phyloP scores from a whole-genome alignment of 1,140 invertebrate genomes.

The Brachionus manjavacas region DNA sequence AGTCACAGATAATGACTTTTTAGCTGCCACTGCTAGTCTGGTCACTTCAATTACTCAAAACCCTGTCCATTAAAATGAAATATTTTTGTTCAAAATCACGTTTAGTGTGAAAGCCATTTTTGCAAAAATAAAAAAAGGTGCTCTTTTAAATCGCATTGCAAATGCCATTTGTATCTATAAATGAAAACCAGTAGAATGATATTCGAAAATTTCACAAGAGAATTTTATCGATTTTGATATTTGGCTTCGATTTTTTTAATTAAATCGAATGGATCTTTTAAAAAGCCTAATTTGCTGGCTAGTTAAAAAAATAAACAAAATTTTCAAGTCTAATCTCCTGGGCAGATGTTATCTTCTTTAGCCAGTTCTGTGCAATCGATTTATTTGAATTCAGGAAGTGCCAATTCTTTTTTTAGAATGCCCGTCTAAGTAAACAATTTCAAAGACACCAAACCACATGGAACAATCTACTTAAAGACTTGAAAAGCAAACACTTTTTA shows the following conservation, averaged over 20 bases:
- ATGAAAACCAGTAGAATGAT: background rate
- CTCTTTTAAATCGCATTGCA: background rate
- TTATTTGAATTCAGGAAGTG: background rate
- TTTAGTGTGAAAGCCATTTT: background rate
- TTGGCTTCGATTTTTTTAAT: constrained; percentile 29
- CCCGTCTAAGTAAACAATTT: background rate
- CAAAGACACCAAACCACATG: background rate
- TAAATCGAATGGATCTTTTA: background rate
- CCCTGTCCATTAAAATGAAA: background rate
- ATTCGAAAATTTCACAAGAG: background rate
- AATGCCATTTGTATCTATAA: background rate
- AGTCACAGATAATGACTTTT: constrained; percentile 9
- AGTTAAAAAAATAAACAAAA: constrained; percentile 29
- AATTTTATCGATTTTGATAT: constrained; percentile 19
- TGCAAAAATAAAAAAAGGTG: background rate
- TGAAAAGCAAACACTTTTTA: background rate
- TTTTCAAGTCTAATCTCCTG: background rate
- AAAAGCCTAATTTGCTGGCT: background rate
- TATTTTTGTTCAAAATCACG: background rate
- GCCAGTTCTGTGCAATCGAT: background rate
- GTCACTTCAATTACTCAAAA: background rate
- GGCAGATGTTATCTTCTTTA: constrained; percentile 5
- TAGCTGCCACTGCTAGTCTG: background rate
- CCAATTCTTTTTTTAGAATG: background rate
- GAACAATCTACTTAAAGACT: background rate